Conservation (phyloP, 1,140 invertebrate genomes). For the Scaptomyza montana region DNA sequence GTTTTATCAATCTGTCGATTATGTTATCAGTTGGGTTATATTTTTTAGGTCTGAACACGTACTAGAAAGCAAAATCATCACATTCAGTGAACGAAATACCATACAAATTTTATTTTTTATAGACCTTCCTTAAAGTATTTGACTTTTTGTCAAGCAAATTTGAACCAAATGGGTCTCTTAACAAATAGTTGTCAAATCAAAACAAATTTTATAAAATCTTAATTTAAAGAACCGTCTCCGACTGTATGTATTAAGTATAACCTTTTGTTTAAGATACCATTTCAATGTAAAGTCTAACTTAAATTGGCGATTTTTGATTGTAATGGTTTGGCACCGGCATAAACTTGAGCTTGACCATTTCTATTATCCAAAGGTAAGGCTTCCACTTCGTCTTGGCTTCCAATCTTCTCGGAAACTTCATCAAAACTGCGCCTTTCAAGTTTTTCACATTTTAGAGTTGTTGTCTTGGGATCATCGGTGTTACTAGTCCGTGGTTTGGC, state of each 20-base stretch:
- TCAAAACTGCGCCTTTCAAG: slow-evolving; percentile 53
- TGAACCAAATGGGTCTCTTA: too few relatives aligned
- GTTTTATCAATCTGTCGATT: slow-evolving; percentile 27
- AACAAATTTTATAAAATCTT: too few relatives aligned
- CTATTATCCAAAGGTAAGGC: neutral
- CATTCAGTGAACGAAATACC: too few relatives aligned
- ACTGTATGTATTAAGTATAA: too few relatives aligned
- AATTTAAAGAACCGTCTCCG: too few relatives aligned
- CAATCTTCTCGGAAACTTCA: neutral
- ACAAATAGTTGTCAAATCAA: too few relatives aligned
- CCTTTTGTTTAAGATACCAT: too few relatives aligned
- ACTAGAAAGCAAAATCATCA: neutral
- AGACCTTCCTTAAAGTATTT: too few relatives aligned
- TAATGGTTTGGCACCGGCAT: slow-evolving; percentile 56
- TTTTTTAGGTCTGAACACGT: slow-evolving; percentile 37
- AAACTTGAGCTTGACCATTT: slow-evolving; percentile 37
- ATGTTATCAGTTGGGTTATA: slow-evolving; percentile 44
- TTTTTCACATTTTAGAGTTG: slow-evolving; percentile 46
- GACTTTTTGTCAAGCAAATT: too few relatives aligned
- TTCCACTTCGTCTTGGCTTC: neutral
- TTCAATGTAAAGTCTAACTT: slow-evolving; percentile 34
- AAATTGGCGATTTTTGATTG: slow-evolving; percentile 57
- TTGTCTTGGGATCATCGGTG: neutral
- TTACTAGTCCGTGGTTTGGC: slow-evolving; percentile 17
- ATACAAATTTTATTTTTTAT: too few relatives aligned